Conservation (phyloP, 2,888 invertebrate genomes). For the Venustoraphidia nigricollis region DNA sequence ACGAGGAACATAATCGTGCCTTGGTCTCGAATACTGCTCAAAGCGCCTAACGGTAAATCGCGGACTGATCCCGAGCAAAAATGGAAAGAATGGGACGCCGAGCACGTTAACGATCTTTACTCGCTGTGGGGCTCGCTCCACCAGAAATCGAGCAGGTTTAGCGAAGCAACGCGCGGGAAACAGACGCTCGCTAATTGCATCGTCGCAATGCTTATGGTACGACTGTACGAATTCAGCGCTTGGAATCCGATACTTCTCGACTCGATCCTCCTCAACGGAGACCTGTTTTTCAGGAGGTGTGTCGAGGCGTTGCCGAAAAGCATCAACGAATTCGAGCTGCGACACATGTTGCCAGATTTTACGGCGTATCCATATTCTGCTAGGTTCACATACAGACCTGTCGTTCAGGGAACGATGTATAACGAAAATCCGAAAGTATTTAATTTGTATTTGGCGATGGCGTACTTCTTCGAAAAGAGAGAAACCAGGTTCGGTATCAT, state of each 20-base stretch:
- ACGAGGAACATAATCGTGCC: slow-evolving; percentile 22
- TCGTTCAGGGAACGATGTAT: slow-evolving; percentile 46
- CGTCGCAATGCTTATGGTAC: slow-evolving; percentile 35
- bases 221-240: slow-evolving; percentile 40
- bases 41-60: slow-evolving; percentile 16
- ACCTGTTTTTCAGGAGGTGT: slow-evolving; percentile 38
- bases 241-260: slow-evolving; percentile 48
- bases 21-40: slow-evolving; percentile 20
- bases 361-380: slow-evolving; percentile 41
- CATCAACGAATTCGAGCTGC: slow-evolving; percentile 35
- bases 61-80: slow-evolving; percentile 18
- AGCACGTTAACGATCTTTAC: slow-evolving; percentile 49
- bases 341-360: slow-evolving; percentile 38
- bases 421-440: slow-evolving; percentile 36
- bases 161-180: slow-evolving; percentile 36
- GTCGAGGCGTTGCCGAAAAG: slow-evolving; percentile 17
- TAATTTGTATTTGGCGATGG: slow-evolving; percentile 44
- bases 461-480: slow-evolving; percentile 37
- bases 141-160: slow-evolving; percentile 41
- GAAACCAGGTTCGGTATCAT: slow-evolving; percentile 37
- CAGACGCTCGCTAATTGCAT: slow-evolving; percentile 46
- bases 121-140: slow-evolving; percentile 52
- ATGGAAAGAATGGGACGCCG: slow-evolving; percentile 55
- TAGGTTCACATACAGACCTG: slow-evolving; percentile 35
- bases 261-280: slow-evolving; percentile 41